Evolutionary conservation across 2,113 vertebrate genomes (phyloP), one percentile per base, ranked within the genome.

Genomic region (Coreoperca whiteheadi): DNA sequence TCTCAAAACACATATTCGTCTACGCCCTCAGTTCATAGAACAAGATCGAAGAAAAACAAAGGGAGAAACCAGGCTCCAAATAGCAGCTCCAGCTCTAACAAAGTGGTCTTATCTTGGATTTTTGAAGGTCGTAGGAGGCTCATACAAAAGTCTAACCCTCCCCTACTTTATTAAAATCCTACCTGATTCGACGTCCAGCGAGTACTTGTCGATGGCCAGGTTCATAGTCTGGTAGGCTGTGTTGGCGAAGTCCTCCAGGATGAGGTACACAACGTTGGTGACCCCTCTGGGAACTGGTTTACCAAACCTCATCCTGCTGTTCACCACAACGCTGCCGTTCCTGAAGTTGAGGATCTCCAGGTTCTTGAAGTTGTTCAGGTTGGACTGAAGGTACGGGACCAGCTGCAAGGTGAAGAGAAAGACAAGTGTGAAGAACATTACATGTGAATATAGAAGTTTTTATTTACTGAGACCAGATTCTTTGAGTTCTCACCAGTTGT

Each of bases 261-360:
- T 97, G 89, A 98, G 91, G 74, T 99, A 97, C 4, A 99, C 96
- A 0, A 96, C 96, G 0, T 94, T 97, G 76, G 96, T 97, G 79
- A 98, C 96, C 0, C 97, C 96, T 57, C 81, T 94, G 59, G 96
- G 97, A 67, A 97, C 96, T 0, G 97, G 96, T 63, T 95, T 96
- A 20, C 94, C 94, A 46, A 99, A 99, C 75, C 96, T 97, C 97
- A 99, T 96, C 71, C 97, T 93, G 84, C 98, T 99, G 88, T 99
- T 99, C 67, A 99, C 97, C 87, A 99, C 97, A 4, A 99, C 96
- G 89, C 98, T 99, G 86, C 98, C 98, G 23, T 99, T 99, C 90
- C 97, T 95, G 95, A 99, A 99, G 94, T 98, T 99, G 32, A 99
- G 92, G 87, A 99, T 99, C 95, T 99, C 97, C 78, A 99, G 94